Evolutionary conservation across 2,888 invertebrate genomes (phyloP).

Genomic region (Teleiodes luculella): DNA sequence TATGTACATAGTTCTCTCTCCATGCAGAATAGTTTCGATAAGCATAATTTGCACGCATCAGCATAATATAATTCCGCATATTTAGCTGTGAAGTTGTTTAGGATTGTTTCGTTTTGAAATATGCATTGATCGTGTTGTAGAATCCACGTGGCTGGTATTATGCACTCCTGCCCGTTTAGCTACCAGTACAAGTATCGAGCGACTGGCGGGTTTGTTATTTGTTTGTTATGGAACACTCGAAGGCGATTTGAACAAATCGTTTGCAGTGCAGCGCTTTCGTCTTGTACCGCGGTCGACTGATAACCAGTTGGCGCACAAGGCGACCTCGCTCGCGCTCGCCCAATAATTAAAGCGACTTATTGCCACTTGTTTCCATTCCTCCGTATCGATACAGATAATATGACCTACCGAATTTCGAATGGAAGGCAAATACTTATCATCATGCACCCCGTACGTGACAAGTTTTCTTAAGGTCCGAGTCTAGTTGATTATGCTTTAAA

Average conservation of each 20-base stretch:
- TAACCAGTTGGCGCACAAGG: slow-evolving; percentile 71
- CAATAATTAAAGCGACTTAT: slow-evolving; percentile 70
- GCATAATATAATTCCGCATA: slow-evolving; percentile 14
- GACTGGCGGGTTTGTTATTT: slow-evolving; percentile 11
- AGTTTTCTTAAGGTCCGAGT: slow-evolving; percentile 22
- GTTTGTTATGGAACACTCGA: background rate
- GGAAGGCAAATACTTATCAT: slow-evolving; percentile 38
- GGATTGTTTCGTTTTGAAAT: slow-evolving; percentile 22
- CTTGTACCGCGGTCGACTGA: slow-evolving; percentile 49
- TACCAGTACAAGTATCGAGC: slow-evolving; percentile 34
- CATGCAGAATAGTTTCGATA: slow-evolving; percentile 8
- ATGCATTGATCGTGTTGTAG: slow-evolving; percentile 17
- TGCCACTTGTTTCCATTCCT: slow-evolving; percentile 67
- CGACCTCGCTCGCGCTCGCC: slow-evolving; percentile 66
- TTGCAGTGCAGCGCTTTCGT: slow-evolving; percentile 35
- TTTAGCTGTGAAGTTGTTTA: slow-evolving; percentile 21
- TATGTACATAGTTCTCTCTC: slow-evolving; percentile 23
- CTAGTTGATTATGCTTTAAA: background rate
- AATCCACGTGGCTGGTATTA: slow-evolving; percentile 34
- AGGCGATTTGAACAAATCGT: slow-evolving; percentile 4
- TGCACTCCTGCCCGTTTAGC: slow-evolving; percentile 30
- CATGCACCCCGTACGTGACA: slow-evolving; percentile 43
- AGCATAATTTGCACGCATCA: slow-evolving; percentile 6
- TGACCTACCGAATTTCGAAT: slow-evolving; percentile 50
- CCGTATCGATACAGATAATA: slow-evolving; percentile 54